These are phyloP conservation scores for Cyprinus carpio DNA, from an alignment of 2,113 vertebrate species.

Conservation along the genomic window DNA sequence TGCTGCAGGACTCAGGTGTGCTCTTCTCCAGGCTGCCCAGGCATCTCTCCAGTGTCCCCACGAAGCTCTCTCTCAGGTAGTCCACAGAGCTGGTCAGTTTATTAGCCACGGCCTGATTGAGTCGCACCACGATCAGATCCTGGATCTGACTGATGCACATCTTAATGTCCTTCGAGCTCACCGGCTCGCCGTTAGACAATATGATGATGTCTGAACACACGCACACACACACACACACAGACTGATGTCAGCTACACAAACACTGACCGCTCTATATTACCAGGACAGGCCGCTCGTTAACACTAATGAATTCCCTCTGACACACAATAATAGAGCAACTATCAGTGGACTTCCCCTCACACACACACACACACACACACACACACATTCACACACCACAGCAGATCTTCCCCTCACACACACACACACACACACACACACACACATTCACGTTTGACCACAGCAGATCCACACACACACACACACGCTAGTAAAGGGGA, in stretches of 20 bases:
- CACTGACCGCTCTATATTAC: too few relatives aligned
- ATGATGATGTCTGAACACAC: constrained; percentile 84
- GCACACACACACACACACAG: neutral
- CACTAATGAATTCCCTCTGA: neutral
- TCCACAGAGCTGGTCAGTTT: constrained; percentile 96
- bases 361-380: neutral
- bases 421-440: neutral
- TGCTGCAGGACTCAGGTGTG: constrained; percentile 75
- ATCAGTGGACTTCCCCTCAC: neutral
- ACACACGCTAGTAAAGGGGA: too few relatives aligned
- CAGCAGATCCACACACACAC: too few relatives aligned
- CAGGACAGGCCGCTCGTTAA: too few relatives aligned
- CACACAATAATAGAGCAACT: neutral
- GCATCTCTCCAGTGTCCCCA: constrained; percentile 94
- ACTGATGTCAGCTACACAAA: neutral
- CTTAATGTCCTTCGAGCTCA: constrained; percentile 90
- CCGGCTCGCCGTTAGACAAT: constrained; percentile 88
- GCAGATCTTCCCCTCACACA: too few relatives aligned
- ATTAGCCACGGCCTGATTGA: constrained; percentile 96
- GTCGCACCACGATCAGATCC: constrained; percentile 88
- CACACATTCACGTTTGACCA: neutral
- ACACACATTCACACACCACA: too few relatives aligned
- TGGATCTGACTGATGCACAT: constrained; percentile 95
- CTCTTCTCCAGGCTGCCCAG: constrained; percentile 94
- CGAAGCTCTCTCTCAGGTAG: constrained; percentile 95